phyloP scores from a whole-genome alignment of 2,797 vertebrate species.

The Dicrostonyx torquatus region DNA sequence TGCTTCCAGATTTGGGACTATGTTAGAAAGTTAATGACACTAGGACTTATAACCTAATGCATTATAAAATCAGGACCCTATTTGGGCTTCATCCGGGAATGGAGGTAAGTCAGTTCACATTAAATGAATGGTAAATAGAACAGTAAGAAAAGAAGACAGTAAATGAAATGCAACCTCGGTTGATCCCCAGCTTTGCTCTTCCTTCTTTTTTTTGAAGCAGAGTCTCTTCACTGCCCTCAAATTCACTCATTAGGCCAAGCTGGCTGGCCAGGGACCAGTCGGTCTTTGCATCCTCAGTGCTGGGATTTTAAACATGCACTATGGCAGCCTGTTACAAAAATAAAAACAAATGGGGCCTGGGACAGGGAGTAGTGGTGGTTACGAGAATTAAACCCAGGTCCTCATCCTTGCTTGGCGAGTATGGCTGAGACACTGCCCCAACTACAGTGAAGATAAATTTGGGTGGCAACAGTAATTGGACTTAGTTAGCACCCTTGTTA shows the following conservation, averaged over 20 bases:
- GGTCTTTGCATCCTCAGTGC: neutral
- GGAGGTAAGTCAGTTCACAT: neutral
- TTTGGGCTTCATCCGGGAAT: neutral
- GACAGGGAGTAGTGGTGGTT: neutral
- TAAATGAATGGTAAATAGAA: neutral
- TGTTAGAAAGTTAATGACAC: neutral
- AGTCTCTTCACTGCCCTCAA: neutral
- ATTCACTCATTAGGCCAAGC: neutral
- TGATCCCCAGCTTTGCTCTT: neutral
- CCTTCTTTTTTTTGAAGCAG: neutral
- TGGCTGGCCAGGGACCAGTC: neutral
- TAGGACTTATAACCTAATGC: neutral
- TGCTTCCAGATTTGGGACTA: slow-evolving; percentile 21
- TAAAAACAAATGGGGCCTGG: no score
- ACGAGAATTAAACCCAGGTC: neutral
- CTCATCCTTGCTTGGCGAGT: neutral
- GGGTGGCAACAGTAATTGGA: neutral
- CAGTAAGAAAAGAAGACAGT: neutral
- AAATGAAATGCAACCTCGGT: neutral
- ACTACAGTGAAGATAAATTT: neutral
- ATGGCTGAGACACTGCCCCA: neutral
- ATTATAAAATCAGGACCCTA: neutral
- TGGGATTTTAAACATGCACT: neutral
- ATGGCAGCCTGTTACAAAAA: neutral
- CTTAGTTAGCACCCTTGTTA: neutral